A percentile compares a stretch with the other conserved stretches of the same genome.
Conservation (phyloP, 1,140 invertebrate genomes). For the Popillia japonica region DNA sequence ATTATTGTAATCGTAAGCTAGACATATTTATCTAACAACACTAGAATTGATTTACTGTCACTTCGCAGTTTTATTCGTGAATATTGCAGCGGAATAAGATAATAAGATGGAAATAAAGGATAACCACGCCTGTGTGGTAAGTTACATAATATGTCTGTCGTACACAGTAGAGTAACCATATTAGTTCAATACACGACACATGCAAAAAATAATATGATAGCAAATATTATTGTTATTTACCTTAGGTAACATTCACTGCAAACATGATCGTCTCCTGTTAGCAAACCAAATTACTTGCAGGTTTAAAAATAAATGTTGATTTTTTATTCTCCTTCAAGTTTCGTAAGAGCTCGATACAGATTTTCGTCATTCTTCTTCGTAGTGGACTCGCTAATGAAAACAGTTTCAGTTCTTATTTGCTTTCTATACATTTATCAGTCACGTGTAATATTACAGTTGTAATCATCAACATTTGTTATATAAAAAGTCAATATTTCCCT, state of each 20-base stretch:
- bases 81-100: too few species aligned
- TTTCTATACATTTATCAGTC: neutral
- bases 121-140: neutral
- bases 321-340: conserved; percentile 3
- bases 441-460: neutral
- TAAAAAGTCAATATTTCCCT: neutral
- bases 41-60: neutral
- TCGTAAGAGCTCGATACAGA: neutral
- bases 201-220: neutral
- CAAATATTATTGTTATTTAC: neutral
- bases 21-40: neutral
- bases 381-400: conserved; percentile 16
- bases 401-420: neutral
- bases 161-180: neutral
- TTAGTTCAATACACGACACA: neutral
- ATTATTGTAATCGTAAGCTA: neutral
- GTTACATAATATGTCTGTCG: neutral
- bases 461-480: neutral
- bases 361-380: neutral
- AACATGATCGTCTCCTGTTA: neutral
- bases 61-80: neutral
- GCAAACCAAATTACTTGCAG: neutral
- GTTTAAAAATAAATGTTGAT: neutral
- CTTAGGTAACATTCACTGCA: neutral
- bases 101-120: too few species aligned